phyloP scores from a whole-genome alignment of 2,113 vertebrate species.

The Caretta caretta region DNA sequence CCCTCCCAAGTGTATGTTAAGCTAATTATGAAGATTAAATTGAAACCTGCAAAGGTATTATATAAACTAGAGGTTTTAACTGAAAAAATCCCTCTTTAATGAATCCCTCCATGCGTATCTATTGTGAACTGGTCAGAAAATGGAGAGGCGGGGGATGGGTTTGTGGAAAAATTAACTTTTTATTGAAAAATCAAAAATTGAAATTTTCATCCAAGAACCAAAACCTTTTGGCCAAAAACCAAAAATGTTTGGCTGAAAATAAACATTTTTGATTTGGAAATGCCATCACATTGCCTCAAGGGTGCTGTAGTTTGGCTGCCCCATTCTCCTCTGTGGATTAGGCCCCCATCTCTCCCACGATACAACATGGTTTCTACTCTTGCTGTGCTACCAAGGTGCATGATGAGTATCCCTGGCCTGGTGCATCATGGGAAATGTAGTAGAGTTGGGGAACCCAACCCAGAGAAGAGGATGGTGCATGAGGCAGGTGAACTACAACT shows the following conservation, averaged over 20 bases:
- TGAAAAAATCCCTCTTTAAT: background rate
- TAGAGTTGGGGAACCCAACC: accelerated
- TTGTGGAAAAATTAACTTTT: background rate
- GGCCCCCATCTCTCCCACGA: accelerated
- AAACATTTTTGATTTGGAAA: background rate
- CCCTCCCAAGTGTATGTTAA: background rate
- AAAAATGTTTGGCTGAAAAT: background rate
- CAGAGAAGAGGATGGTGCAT: accelerated
- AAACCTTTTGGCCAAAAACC: background rate
- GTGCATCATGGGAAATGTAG: accelerated
- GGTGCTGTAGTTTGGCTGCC: background rate
- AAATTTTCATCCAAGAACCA: background rate
- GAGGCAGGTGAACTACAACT: background rate
- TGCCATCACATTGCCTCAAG: background rate
- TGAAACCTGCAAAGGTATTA: background rate
- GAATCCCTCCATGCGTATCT: background rate
- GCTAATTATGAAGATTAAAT: background rate
- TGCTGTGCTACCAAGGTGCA: accelerated
- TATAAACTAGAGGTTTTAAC: background rate
- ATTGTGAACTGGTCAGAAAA: background rate
- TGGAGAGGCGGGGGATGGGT: too few relatives aligned
- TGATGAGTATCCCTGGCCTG: accelerated
- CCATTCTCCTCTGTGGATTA: background rate
- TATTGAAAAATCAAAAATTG: background rate
- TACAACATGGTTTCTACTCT: accelerated